Evolutionary conservation across 2,888 invertebrate genomes (phyloP).

Genomic region (Vanessa cardui): DNA sequence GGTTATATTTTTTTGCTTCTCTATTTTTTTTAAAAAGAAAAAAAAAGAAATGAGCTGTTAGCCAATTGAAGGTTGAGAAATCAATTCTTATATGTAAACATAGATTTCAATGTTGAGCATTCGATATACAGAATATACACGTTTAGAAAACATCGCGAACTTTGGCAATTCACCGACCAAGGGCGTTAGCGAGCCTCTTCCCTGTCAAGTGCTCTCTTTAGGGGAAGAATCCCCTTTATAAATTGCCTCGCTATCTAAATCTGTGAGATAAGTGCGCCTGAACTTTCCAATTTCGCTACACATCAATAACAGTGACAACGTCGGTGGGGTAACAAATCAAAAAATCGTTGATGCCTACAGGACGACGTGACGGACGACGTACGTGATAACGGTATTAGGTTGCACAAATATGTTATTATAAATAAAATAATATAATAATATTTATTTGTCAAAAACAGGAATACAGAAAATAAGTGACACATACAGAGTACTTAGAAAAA

Average conservation of each 20-base stretch:
- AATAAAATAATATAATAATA: too few relatives aligned
- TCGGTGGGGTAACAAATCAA: slow-evolving; percentile 73
- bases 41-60: too few relatives aligned
- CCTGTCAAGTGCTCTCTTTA: slow-evolving; percentile 69
- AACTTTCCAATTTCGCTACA: slow-evolving; percentile 82
- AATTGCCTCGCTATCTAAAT: slow-evolving; percentile 81
- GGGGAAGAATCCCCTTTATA: slow-evolving; percentile 77
- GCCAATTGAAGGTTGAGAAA: too few relatives aligned
- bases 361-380: slow-evolving; percentile 24
- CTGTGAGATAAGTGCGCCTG: slow-evolving; percentile 79
- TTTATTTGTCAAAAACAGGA: too few relatives aligned
- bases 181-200: slow-evolving; percentile 37
- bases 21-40: too few relatives aligned
- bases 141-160: slow-evolving; percentile 30
- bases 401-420: slow-evolving; percentile 11
- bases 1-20: too few relatives aligned
- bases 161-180: slow-evolving; percentile 31
- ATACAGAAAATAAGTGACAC: too few relatives aligned
- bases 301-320: slow-evolving; percentile 80
- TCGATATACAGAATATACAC: background rate
- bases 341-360: slow-evolving; percentile 62
- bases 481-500: too few relatives aligned
- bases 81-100: too few relatives aligned
- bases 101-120: background rate
- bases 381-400: slow-evolving; percentile 23